Percentiles rank a stretch among this genome's conserved stretches.
Evolutionary conservation across 2,888 invertebrate genomes (phyloP).

Genomic region (Acanthococcus lagerstroemiae): DNA sequence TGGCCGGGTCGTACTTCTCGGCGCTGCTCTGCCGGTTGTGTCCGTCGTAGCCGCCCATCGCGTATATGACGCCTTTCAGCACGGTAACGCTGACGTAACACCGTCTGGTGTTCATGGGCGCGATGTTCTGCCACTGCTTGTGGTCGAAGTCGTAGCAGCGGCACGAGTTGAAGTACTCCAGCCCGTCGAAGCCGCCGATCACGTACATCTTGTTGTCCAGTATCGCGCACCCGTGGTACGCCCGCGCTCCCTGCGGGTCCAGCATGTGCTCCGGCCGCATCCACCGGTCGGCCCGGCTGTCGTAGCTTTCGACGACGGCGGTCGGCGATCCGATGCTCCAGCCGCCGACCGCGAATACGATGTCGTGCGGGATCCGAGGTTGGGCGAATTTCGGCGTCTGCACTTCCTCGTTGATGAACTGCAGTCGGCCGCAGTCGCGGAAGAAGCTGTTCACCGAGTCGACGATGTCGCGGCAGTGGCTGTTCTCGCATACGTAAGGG

Average conservation of each 20-base stretch:
- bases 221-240: slow-evolving; percentile 88
- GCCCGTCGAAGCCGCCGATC: slow-evolving; percentile 88
- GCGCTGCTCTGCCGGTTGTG: slow-evolving; percentile 76
- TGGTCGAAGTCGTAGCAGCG: slow-evolving; percentile 76
- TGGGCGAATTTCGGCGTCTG: slow-evolving; percentile 65
- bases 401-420: slow-evolving; percentile 13
- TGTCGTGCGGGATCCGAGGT: slow-evolving; percentile 71
- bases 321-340: slow-evolving; percentile 67
- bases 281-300: slow-evolving; percentile 82
- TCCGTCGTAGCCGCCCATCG: slow-evolving; percentile 81
- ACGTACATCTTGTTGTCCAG: slow-evolving; percentile 75
- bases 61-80: slow-evolving; percentile 65
- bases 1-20: slow-evolving; percentile 70
- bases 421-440: slow-evolving; percentile 15
- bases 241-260: slow-evolving; percentile 48
- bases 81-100: slow-evolving; percentile 81
- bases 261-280: slow-evolving; percentile 42
- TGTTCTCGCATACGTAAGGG: slow-evolving; percentile 70
- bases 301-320: slow-evolving; percentile 75
- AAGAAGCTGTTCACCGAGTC: slow-evolving; percentile 78
- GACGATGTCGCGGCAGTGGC: slow-evolving; percentile 74
- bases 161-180: slow-evolving; percentile 75
- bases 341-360: slow-evolving; percentile 73
- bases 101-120: slow-evolving; percentile 80
- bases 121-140: slow-evolving; percentile 73